These are phyloP conservation scores for Aepyceros melampus DNA, from an alignment of 2,113 vertebrate species.

Conservation along the genomic window DNA sequence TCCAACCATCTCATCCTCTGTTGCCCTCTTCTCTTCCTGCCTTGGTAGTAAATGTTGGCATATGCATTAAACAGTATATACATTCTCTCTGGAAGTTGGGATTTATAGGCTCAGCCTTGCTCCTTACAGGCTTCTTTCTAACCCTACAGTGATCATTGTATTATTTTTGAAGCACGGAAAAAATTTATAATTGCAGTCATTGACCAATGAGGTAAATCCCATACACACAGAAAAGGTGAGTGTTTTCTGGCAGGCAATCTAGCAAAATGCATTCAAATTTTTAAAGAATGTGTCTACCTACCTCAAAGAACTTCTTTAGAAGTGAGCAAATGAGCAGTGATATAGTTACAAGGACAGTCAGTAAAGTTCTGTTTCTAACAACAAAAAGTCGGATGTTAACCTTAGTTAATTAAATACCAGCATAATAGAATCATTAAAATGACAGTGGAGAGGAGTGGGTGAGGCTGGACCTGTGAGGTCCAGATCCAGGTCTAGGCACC, in stretches of 20 bases:
- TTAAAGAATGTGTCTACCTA: neutral
- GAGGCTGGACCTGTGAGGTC: neutral
- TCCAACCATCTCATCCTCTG: neutral
- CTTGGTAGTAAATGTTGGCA: neutral
- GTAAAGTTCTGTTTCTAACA: neutral
- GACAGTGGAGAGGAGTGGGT: neutral
- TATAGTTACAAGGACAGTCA: neutral
- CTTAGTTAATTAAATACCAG: neutral
- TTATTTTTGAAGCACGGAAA: neutral
- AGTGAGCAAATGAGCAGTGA: neutral
- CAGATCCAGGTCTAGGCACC: neutral
- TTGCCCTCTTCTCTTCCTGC: neutral
- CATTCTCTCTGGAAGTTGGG: neutral
- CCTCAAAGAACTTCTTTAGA: neutral
- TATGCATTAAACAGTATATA: neutral
- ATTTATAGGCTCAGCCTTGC: neutral
- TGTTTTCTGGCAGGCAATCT: neutral
- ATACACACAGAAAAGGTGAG: neutral
- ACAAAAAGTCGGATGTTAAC: neutral
- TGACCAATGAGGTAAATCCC: neutral
- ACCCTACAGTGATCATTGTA: neutral
- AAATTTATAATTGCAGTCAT: neutral
- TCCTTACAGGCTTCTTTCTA: neutral
- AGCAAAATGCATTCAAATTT: neutral
- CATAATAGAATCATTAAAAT: neutral